Percentiles rank a stretch among this genome's conserved stretches.
Conservation (phyloP, 92 coral and sea anemone genomes). For the Heteractis magnifica region DNA sequence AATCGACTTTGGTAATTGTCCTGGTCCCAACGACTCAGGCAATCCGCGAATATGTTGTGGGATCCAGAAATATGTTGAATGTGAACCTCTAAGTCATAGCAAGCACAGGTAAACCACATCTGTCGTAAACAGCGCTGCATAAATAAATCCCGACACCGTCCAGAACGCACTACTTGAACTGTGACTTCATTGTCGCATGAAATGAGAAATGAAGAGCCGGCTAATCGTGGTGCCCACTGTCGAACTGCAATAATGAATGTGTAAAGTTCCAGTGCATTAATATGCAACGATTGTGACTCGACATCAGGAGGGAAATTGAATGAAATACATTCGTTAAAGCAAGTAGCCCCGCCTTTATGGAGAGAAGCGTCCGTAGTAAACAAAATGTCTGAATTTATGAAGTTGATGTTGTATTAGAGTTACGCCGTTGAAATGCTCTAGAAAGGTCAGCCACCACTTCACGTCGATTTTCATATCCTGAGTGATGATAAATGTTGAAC, state of each 20-base stretch:
- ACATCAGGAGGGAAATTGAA: too few species aligned
- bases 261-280: not conserved
- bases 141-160: constrained; percentile 16
- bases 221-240: too few species aligned
- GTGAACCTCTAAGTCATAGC: constrained; percentile 25
- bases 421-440: not conserved
- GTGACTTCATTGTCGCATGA: constrained; percentile 37
- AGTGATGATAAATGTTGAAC: too few species aligned
- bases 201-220: not conserved
- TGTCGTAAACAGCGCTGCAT: constrained; percentile 44
- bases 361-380: not conserved
- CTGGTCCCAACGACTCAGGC: constrained; percentile 39
- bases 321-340: constrained; percentile 30
- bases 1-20: constrained; percentile 11
- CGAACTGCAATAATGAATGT: too few species aligned
- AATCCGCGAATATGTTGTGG: constrained; percentile 32
- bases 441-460: too few species aligned
- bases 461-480: too few species aligned
- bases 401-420: not conserved
- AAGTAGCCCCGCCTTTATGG: constrained; percentile 8
- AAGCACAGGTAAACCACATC: constrained; percentile 34
- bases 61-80: constrained; percentile 23
- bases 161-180: constrained; percentile 19
- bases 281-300: not conserved
- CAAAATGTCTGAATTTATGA: not conserved